Evolutionary conservation across 2,113 vertebrate species (phyloP).

Genomic region (Heliornis fulica): DNA sequence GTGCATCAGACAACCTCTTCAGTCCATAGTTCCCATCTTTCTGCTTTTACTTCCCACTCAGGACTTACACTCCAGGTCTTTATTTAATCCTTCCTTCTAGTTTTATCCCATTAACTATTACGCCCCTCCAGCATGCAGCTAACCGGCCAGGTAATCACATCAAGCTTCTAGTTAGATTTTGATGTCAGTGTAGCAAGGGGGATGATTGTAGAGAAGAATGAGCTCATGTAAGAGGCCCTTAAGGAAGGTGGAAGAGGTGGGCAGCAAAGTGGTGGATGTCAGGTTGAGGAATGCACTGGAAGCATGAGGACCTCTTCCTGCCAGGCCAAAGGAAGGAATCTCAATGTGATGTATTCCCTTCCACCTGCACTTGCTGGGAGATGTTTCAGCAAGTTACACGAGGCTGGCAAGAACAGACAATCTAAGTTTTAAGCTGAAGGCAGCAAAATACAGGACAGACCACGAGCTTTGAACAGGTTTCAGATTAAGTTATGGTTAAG

Average conservation of each 20-base stretch:
- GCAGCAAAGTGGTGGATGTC: background rate
- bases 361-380: background rate
- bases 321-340: background rate
- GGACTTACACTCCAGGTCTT: background rate
- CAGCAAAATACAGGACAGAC: background rate
- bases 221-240: background rate
- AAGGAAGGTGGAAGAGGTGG: background rate
- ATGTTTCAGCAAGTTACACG: background rate
- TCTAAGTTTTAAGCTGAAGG: background rate
- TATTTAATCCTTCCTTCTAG: background rate
- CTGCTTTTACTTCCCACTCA: background rate
- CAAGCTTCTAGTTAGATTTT: background rate
- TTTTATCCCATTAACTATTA: background rate
- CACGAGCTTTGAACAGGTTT: background rate
- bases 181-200: background rate
- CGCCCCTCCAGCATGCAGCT: background rate
- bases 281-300: background rate
- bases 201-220: background rate
- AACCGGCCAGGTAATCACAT: background rate
- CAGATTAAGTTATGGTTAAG: background rate
- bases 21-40: background rate
- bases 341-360: background rate
- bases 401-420: background rate
- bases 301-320: background rate
- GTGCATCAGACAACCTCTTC: background rate